phyloP scores from a whole-genome alignment of 37 sponge, comb jelly and placozoan genomes.

The Diacarnus erythraeanus region DNA sequence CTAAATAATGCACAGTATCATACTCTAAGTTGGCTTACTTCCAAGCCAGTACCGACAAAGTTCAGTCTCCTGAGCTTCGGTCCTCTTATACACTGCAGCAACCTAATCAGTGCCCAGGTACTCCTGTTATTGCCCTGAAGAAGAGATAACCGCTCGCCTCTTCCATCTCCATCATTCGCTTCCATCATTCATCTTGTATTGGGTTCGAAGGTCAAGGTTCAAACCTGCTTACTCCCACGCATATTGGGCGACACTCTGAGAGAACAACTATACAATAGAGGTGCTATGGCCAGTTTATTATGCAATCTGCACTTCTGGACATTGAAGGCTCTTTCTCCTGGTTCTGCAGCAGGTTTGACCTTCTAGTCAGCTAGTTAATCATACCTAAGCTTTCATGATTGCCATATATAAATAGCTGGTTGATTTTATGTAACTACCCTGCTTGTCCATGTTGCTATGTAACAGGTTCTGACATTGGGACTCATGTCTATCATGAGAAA shows the following conservation, averaged over 20 bases:
- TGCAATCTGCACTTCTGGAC: constrained; percentile 75
- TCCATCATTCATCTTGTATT: too few species aligned
- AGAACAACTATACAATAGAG: background rate
- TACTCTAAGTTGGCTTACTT: background rate
- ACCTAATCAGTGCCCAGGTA: constrained; percentile 9
- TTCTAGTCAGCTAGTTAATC: too few species aligned
- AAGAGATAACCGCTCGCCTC: background rate
- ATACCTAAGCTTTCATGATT: background rate
- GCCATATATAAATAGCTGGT: too few species aligned
- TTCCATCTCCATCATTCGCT: too few species aligned
- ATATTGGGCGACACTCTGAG: background rate
- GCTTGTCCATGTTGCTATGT: too few species aligned
- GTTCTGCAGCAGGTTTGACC: constrained; percentile 30
- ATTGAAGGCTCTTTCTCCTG: constrained; percentile 52
- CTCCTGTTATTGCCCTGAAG: constrained; percentile 10
- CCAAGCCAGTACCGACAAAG: constrained; percentile 1
- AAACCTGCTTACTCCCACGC: constrained; percentile 24
- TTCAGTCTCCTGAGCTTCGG: constrained; percentile 39
- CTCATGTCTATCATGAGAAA: constrained; percentile 54
- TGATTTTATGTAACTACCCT: background rate
- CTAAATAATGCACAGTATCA: constrained; percentile 1
- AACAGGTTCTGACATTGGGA: constrained; percentile 53
- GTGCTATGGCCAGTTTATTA: constrained; percentile 20
- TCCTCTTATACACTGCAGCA: constrained; percentile 51
- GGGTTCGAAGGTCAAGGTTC: too few species aligned